phyloP scores from a whole-genome alignment of 2,113 vertebrate genomes.

The Nesogale talazaci region DNA sequence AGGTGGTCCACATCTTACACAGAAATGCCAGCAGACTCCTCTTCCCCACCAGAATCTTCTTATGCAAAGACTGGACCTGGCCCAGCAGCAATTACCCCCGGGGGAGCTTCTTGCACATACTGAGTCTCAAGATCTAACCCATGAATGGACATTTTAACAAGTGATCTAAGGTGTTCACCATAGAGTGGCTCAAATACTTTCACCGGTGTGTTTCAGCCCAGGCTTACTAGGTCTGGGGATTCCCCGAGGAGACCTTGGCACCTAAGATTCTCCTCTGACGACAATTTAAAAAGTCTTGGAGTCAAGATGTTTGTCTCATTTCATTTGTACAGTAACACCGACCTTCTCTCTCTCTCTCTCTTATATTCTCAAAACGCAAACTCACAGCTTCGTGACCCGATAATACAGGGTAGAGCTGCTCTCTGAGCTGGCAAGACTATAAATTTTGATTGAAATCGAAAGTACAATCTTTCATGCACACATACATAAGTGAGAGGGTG shows the following conservation, averaged over 20 bases:
- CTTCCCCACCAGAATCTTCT: neutral
- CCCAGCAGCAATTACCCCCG: accelerated
- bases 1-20: no score
- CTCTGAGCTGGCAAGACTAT: no score
- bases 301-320: neutral
- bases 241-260: neutral
- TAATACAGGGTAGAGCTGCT: no score
- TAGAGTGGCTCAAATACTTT: neutral
- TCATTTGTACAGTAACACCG: neutral
- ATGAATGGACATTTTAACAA: neutral
- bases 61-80: no score
- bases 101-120: neutral
- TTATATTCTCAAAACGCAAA: neutral
- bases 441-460: no score
- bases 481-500: no score
- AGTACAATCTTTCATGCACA: no score
- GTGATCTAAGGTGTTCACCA: neutral
- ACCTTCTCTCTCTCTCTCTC: no score
- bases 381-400: no score
- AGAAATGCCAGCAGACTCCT: neutral
- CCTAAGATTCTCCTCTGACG: neutral
- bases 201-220: neutral
- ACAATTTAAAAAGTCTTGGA: neutral
- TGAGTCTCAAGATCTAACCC: neutral
- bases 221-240: accelerated